A percentile compares a stretch with the other conserved stretches of the same genome.
Evolutionary conservation across 2,888 invertebrate species (phyloP).

Genomic region (Danaus chrysippus): DNA sequence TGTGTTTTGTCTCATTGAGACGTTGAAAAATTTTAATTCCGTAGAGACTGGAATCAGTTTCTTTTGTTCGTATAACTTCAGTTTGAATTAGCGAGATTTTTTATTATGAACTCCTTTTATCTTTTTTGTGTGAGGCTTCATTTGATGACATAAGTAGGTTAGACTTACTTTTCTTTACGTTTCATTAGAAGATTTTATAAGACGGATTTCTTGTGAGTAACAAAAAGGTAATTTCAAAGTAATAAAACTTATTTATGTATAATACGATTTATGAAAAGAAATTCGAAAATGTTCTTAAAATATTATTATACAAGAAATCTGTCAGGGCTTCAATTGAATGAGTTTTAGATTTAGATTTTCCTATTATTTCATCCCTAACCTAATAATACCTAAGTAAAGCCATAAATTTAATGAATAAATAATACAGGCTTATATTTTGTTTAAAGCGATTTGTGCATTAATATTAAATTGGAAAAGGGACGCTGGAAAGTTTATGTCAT

Average conservation of each 20-base stretch:
- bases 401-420: no score
- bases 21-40: slow-evolving; percentile 38
- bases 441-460: no score
- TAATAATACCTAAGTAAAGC: no score
- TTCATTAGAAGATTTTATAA: background rate
- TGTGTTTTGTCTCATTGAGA: slow-evolving; percentile 37
- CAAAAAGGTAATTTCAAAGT: slow-evolving; percentile 3
- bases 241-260: background rate
- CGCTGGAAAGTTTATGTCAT: no score
- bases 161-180: slow-evolving; percentile 7
- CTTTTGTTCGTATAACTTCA: slow-evolving; percentile 26
- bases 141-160: slow-evolving; percentile 4
- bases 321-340: background rate
- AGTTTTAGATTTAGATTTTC: background rate
- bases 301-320: background rate
- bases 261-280: slow-evolving; percentile 3
- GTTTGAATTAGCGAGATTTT: slow-evolving; percentile 30
- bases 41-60: slow-evolving; percentile 30
- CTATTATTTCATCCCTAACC: background rate
- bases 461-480: no score
- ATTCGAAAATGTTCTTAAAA: background rate
- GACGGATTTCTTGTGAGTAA: background rate
- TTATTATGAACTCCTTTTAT: slow-evolving; percentile 21
- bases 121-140: slow-evolving; percentile 13
- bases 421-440: no score